A percentile compares a stretch with the other conserved stretches of the same genome.
These are phyloP conservation scores for Polia nebulosa DNA, from an alignment of 2,888 invertebrate species.

Conservation along the genomic window DNA sequence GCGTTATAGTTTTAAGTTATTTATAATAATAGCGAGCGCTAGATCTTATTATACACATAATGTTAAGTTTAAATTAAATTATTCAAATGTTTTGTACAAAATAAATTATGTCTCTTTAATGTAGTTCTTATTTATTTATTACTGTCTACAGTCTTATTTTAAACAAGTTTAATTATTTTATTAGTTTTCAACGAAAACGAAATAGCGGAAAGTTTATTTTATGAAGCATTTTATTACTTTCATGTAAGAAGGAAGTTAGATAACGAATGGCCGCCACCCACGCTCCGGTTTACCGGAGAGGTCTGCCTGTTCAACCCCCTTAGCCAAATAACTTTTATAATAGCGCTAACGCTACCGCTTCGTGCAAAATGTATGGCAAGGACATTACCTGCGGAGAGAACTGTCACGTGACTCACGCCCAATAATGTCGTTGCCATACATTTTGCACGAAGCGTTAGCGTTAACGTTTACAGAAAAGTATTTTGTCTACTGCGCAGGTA, in stretches of 20 bases:
- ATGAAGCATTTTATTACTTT: background rate
- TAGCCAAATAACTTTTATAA: no score
- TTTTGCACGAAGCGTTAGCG: no score
- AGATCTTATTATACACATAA: background rate
- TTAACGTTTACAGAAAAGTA: no score
- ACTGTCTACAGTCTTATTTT: background rate
- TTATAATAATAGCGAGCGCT: constrained; percentile 16
- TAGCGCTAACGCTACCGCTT: no score
- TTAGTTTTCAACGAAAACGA: background rate
- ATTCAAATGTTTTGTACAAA: constrained; percentile 42
- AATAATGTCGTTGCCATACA: no score
- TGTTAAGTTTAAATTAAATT: constrained; percentile 38
- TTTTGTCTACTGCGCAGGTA: no score
- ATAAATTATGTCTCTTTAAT: constrained; percentile 44
- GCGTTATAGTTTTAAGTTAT: constrained; percentile 48
- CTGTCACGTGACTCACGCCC: no score
- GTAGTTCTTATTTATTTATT: constrained; percentile 39
- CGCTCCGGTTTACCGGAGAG: no score
- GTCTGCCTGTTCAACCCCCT: no score
- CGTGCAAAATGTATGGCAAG: no score
- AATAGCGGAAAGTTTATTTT: background rate
- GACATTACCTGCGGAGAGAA: no score
- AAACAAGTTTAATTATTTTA: background rate
- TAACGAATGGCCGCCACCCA: no score
- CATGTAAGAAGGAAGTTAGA: background rate